Evolutionary conservation across 2,888 invertebrate genomes (phyloP), one percentile per base, ranked within the genome.

Genomic region (Scaeva pyrastri): DNA sequence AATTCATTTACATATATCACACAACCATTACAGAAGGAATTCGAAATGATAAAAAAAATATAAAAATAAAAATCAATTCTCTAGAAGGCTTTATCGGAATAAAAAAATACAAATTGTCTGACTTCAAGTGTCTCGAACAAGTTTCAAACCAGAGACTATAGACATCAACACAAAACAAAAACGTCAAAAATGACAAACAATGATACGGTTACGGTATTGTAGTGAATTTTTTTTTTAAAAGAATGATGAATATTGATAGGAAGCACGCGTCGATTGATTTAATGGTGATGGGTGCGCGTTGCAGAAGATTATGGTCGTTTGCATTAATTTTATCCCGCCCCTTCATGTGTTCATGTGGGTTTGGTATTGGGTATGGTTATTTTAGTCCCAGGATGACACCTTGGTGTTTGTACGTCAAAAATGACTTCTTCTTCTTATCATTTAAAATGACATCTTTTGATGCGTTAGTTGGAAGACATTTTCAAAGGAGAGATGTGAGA

Each of bases 231-330:
- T 14, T 2, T 43, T 16, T 12, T 73, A 39, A 39, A 74, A 64
- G 62, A 78, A 71, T 86, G 74, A 86, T 82, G 86, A 86, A 82
- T 71, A 86, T 78, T 82, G 82, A 82, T 77, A 70, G 74, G 74
- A 71, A 66, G 31, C 82, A 82, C 82, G 86, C 82, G 82, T 86
- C 86, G 82, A 86, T 82, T 86, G 86, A 86, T 78, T 58, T 50
- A 50, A 31, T 48, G 77, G 39, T 82, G 86, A 82, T 82, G 73
- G 82, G 64, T 77, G 60, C 23, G 21, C 43, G 43, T 39, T 56
- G 64, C 39, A 58, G 68, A 62, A 11, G 60, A 19, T 64, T 48
- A 62, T 43, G 56, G 66, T 36, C 31, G 31, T 12, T 19, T 10
- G 62, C 36, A 39, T 58, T 39, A 21, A 12, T 39, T 31, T 31